Conservation (phyloP, 2,113 vertebrate species). For the Epinephelus moara region DNA sequence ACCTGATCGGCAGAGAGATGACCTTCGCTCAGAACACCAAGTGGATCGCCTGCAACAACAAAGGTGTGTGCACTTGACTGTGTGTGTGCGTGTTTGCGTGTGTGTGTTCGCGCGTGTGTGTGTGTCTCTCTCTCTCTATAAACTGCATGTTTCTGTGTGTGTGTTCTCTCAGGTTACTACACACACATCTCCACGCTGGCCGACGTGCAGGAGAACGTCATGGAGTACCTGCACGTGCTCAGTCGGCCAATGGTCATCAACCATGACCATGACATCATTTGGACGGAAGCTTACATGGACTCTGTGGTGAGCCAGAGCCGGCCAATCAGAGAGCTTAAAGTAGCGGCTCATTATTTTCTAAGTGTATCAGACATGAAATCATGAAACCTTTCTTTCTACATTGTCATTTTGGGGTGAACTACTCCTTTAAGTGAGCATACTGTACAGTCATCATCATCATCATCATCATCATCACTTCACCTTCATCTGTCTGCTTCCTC, state of each 20-base stretch:
- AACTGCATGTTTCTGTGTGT: not conserved
- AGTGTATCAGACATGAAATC: not conserved
- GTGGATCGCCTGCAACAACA: constrained; percentile 98
- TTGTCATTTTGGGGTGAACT: not conserved
- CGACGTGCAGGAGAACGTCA: constrained; percentile 96
- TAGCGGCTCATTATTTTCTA: not conserved
- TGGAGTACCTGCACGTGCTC: constrained; percentile 98
- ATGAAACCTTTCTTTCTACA: not conserved
- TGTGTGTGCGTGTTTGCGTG: constrained; percentile 4
- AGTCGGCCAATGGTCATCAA: constrained; percentile 99
- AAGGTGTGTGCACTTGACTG: constrained; percentile 80
- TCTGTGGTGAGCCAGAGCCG: constrained; percentile 86
- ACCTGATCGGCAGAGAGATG: constrained; percentile 96
- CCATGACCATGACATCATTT: constrained; percentile 96
- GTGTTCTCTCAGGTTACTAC: constrained; percentile 89
- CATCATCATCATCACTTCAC: constrained; percentile 32
- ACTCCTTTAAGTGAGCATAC: not conserved
- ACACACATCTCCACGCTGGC: constrained; percentile 96
- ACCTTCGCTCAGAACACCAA: constrained; percentile 93
- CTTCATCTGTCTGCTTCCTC: constrained; percentile 50
- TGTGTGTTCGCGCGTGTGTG: not conserved
- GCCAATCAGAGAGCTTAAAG: constrained; percentile 31
- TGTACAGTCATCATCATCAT: constrained; percentile 22
- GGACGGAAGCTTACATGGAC: constrained; percentile 99
- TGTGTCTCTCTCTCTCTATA: not conserved